These are phyloP conservation scores for Paratrypauchen microcephalus DNA, from an alignment of 2,797 vertebrate species.

Conservation along the genomic window DNA sequence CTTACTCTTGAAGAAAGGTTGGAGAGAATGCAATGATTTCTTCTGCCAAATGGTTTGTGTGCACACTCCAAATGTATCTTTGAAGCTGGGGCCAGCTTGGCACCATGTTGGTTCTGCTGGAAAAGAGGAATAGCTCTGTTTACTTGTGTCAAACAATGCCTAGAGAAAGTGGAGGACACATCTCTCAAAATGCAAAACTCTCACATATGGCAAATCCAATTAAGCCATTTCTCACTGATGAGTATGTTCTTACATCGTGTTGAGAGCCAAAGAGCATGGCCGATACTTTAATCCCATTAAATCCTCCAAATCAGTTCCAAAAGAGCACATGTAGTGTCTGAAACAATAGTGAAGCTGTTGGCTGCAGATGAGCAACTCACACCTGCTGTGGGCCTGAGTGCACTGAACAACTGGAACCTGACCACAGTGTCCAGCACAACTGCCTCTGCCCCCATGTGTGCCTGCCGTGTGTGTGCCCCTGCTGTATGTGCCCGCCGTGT, in stretches of 20 bases:
- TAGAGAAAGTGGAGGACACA: constrained; percentile 9
- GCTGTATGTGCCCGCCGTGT: too few relatives aligned
- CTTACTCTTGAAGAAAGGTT: constrained; percentile 24
- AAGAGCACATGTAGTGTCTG: constrained; percentile 36
- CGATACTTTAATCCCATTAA: constrained; percentile 46
- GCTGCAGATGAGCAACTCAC: constrained; percentile 53
- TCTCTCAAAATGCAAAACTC: constrained; percentile 9
- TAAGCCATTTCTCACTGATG: constrained; percentile 20
- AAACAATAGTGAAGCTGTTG: constrained; percentile 79
- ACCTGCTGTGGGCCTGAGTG: constrained; percentile 78
- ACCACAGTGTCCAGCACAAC: constrained; percentile 45
- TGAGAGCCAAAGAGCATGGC: constrained; percentile 25
- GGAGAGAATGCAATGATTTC: constrained; percentile 14
- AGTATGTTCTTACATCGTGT: constrained; percentile 11
- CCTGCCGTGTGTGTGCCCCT: too few relatives aligned
- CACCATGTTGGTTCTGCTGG: constrained; percentile 24
- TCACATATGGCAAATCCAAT: constrained; percentile 16
- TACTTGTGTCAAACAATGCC: constrained; percentile 4
- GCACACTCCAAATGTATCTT: constrained; percentile 19
- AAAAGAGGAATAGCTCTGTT: constrained; percentile 15
- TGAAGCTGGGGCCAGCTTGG: constrained; percentile 37
- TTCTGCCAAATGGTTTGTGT: constrained; percentile 32
- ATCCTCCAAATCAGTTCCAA: constrained; percentile 62
- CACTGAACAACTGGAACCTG: constrained; percentile 76
- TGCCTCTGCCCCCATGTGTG: constrained; percentile 26